Evolutionary conservation across 1,140 invertebrate genomes (phyloP), one percentile per base, ranked within the genome.

Genomic region (Drosophila lini): DNA sequence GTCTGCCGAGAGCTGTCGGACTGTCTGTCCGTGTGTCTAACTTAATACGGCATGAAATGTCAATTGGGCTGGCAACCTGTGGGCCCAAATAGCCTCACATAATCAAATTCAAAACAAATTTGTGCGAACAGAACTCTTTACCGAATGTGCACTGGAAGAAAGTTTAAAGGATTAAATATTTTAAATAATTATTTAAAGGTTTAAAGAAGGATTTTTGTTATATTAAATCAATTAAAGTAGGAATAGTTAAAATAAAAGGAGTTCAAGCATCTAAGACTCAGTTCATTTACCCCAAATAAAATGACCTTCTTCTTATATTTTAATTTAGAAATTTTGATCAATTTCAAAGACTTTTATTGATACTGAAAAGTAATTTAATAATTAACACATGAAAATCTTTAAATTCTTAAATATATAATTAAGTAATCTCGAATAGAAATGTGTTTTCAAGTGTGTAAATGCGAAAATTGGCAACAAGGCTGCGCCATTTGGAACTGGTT

Each of bases 71-170:
- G 63, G 70, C 80, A 82, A 82, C 80, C 80, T 81, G 75, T 71
- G 70, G 65, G 68, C 65, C 63, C 63, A 68, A 73, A 79, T 68
- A 69, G 55, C 71, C 76, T 70, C 64, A 81, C 44, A 77, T 80
- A 89, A 88, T 88, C 80, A 89, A 88, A 88, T 83, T 89, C 83
- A 83, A 88, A 89, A 88, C 83, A 88, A 88, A 88, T 88, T 88
- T 86, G 82, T 82, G 82, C 82, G 50, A 74, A 42, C 71, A 53
- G 62, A 59, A 67, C 41, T 59, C 44, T 69, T 69, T 69, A 65
- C 11, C n/a, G 28, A 32, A 10, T 25, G 25, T 31, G 41, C 56
- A 22, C 40, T 25, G 40, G 7, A 13, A 59, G 7, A 25, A 40
- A 36, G 52, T 55, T 19, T 0, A 19, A 13, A 1, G 3, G 0